Evolutionary conservation across 2,888 invertebrate species (phyloP).

Genomic region (Ochlodes sylvanus): DNA sequence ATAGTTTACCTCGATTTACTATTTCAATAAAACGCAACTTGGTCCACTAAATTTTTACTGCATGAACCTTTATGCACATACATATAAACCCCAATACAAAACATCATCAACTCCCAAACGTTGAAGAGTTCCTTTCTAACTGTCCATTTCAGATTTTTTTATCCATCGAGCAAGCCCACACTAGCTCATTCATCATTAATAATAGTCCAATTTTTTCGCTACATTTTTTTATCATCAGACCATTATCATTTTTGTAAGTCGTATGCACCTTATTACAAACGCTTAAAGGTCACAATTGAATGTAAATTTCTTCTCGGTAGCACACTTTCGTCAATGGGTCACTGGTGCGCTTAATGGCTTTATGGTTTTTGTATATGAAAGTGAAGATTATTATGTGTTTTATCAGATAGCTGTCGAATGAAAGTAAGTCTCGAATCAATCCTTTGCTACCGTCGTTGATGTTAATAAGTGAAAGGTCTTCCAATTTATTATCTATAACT

Average conservation of each 20-base stretch:
- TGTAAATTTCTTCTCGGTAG: conserved; percentile 42
- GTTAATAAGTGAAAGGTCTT: conserved; percentile 35
- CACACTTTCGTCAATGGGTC: conserved; percentile 63
- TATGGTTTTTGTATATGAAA: conserved; percentile 59
- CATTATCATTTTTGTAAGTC: conserved; percentile 28
- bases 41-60: no score
- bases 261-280: conserved; percentile 44
- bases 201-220: conserved; percentile 58
- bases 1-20: no score
- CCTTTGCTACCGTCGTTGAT: conserved; percentile 29
- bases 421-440: conserved; percentile 23
- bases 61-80: no score
- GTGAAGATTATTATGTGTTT: conserved; percentile 57
- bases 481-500: background rate
- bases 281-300: conserved; percentile 53
- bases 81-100: background rate
- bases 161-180: conserved; percentile 35
- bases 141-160: conserved; percentile 24
- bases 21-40: no score
- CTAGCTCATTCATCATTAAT: conserved; percentile 61
- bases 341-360: conserved; percentile 60
- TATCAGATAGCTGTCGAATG: conserved; percentile 26
- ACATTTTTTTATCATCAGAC: conserved; percentile 49
- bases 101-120: conserved; percentile 20
- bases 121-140: conserved; percentile 37